Evolutionary conservation across 2,888 invertebrate species (phyloP).

Genomic region (Polylopha cassiicola): DNA sequence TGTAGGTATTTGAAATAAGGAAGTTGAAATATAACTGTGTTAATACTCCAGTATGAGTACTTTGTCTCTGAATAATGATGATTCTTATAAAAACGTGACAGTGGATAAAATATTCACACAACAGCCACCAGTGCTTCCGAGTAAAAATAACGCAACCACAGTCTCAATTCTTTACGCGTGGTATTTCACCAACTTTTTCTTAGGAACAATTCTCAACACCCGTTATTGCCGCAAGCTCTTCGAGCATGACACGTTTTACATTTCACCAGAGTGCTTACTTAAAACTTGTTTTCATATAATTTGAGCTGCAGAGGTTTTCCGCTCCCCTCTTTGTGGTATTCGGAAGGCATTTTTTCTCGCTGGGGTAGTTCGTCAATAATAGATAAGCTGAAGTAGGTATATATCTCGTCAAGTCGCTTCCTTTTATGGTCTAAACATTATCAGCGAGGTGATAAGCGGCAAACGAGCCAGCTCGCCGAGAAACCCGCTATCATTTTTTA

Average conservation of each 20-base stretch:
- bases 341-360: conserved; percentile 11
- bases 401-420: conserved; percentile 51
- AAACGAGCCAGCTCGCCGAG: conserved; percentile 52
- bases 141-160: too few relatives aligned
- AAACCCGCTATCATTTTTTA: conserved; percentile 62
- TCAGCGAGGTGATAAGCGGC: conserved; percentile 53
- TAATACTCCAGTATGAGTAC: too few relatives aligned
- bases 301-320: not conserved
- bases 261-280: conserved; percentile 6
- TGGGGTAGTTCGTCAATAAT: conserved; percentile 39
- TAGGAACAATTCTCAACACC: conserved; percentile 12
- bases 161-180: conserved; percentile 1
- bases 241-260: conserved; percentile 10
- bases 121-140: too few relatives aligned
- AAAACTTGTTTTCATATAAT: conserved; percentile 2
- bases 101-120: too few relatives aligned
- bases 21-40: too few relatives aligned
- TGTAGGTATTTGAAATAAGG: too few relatives aligned
- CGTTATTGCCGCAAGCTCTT: conserved; percentile 14
- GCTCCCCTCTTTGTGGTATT: conserved; percentile 3
- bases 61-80: too few relatives aligned
- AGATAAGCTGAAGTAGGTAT: conserved; percentile 49
- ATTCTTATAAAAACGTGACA: too few relatives aligned
- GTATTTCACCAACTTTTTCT: conserved; percentile 11
- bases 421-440: conserved; percentile 49